phyloP scores from a whole-genome alignment of 2,888 invertebrate species.

The Chymomyza caudatula region DNA sequence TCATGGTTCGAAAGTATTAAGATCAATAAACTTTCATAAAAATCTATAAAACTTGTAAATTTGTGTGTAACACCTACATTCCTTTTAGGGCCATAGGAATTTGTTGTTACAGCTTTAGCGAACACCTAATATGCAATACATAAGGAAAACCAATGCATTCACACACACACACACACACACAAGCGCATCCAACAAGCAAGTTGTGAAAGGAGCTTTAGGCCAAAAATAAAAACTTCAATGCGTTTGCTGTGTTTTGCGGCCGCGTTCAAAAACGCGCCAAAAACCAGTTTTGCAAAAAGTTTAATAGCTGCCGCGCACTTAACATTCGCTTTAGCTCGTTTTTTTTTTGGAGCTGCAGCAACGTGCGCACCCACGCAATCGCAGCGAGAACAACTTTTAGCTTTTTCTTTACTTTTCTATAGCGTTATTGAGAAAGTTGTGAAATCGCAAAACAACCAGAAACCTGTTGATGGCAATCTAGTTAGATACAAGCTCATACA shows the following conservation, averaged over 20 bases:
- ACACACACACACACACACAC: background rate
- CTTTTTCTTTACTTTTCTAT: conserved; percentile 6
- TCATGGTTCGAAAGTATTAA: too few relatives aligned
- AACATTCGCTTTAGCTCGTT: background rate
- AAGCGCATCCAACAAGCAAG: conserved; percentile 22
- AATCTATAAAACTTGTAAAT: too few relatives aligned
- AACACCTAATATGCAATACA: background rate
- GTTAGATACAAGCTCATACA: background rate
- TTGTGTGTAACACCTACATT: too few relatives aligned
- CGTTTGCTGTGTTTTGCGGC: background rate
- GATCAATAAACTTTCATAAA: too few relatives aligned
- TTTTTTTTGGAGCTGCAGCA: conserved; percentile 3
- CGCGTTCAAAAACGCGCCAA: conserved; percentile 55
- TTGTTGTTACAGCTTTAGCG: too few relatives aligned
- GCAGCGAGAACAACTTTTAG: conserved; percentile 9
- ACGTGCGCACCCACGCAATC: conserved; percentile 51
- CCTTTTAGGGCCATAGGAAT: too few relatives aligned
- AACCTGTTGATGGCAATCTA: conserved; percentile 13
- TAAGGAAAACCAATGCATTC: background rate
- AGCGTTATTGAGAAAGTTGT: conserved; percentile 39
- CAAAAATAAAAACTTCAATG: background rate
- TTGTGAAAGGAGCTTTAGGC: conserved; percentile 43
- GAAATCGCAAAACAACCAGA: conserved; percentile 12
- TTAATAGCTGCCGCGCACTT: conserved; percentile 22
- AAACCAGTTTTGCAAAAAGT: conserved; percentile 50